Base-by-base conservation (phyloP, 2,113 vertebrate species). In the Bufo bufo region DNA sequence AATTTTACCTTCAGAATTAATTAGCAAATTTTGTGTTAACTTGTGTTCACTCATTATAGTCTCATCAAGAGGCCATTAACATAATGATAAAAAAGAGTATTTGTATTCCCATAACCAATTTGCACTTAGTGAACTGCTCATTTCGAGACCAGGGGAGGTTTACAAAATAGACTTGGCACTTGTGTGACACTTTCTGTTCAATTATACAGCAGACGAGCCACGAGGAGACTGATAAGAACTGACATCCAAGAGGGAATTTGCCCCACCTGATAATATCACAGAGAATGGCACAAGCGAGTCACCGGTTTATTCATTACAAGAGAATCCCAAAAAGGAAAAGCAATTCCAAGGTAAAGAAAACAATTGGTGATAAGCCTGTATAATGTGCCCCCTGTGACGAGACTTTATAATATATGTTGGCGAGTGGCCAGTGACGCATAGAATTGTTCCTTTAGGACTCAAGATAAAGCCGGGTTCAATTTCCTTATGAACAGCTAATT, bases 21-120 rank as follows among this genome's bases (percentile, higher is more conserved):
- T 89, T 89, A 89, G 87, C 49, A 89, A 84, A 77, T 89, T 77
- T 89, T 89, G 81, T 84, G 82, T 77, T 88, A 84, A 88, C 87
- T 77, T 84, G 81, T 84, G 72, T 89, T 84, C 81, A 66, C 71
- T 89, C 87, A 89, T 89, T 89, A 89, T n/a, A 78, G 87, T 16
- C 87, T 89, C 81, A 84, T 84, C 81, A 78, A 89, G 82, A 89
- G 87, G 81, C 81, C 87, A 89, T 84, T 89, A 84, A 81, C 72
- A 84, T 84, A 66, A 84, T 84, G 87, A 89, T 89, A 89, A 84
- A 69, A 69, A 84, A 54, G 87, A 69, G 87, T 78, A 69, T 84
- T 84, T 89, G 82, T 89, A 89, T 89, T 89, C 87, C 87, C 87
- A 66, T 78, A 89, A 84, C 81, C 72, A 89, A 89, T 89, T 89